Base-by-base conservation (phyloP, 1,140 invertebrate species). In the Brachionus asplanchnoidis region DNA sequence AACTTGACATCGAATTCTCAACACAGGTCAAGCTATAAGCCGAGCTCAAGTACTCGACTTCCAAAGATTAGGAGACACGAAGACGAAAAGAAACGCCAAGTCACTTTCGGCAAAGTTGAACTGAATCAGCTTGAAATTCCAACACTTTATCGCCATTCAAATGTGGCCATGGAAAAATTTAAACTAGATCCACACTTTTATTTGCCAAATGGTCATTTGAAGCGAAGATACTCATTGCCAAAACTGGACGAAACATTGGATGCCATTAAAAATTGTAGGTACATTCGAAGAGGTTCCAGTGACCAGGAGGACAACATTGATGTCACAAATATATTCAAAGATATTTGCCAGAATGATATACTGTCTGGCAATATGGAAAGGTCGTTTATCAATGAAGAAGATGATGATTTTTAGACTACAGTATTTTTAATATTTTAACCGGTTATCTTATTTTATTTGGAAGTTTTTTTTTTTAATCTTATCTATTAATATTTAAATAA, bases 121-220 rank as follows among this genome's bases (percentile, higher is more conserved):
- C 20, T 77, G 28, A 77, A 26, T 28, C 73, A 77, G 26, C 26
- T 77, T 12, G 73, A 77, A 26, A 77, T 77, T n/a, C 73, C 73
- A 14, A 77, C 42, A 14, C n/a, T 77, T 1, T 77, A 77, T 77
- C 17, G 44, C 4, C 44, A 82, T 46, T 82, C 79, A 11, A 82
- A 60, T 42, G 17, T 82, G n/a, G 79, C 36, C 7, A 44, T 44
- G 36, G 79, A 82, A 82, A 82, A 82, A n/a, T 82, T 44, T 28
- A 82, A 82, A 36, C 40, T 82, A 20, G 42, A 82, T 82, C 79
- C 79, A 42, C 53, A 82, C 32, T 82, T 65, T 65, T 82, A 82
- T 46, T 28, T 82, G 12, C 79, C 79, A 68, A 46, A 82, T 68
- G 79, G 79, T 3, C 20, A 42, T 26, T 60, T 82, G 26, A 60